phyloP scores from a whole-genome alignment of 2,113 vertebrate genomes.

The Mandrillus leucophaeus region DNA sequence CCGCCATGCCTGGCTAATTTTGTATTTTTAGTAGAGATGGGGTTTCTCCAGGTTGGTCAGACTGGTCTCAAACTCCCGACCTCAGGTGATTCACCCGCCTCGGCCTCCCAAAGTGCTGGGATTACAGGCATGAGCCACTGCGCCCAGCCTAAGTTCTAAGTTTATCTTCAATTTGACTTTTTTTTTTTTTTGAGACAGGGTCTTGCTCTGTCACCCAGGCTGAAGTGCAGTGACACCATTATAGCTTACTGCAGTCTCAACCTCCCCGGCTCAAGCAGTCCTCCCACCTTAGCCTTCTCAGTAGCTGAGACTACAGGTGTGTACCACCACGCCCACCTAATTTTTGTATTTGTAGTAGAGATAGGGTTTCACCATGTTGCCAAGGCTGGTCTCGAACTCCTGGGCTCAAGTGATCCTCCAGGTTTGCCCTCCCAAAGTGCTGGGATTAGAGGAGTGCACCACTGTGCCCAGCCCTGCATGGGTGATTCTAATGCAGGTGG shows the following conservation, averaged over 20 bases:
- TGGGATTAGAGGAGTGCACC: not conserved
- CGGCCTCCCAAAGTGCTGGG: not conserved
- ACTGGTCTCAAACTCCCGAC: not conserved
- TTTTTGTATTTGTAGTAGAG: not conserved
- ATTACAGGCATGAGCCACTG: not conserved
- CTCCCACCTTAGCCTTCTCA: not conserved
- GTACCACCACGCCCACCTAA: not conserved
- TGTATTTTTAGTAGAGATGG: not conserved
- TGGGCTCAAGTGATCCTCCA: too few species aligned
- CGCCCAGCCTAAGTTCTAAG: not conserved
- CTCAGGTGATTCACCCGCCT: too few species aligned
- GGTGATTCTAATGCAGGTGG: not conserved
- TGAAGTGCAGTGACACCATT: not conserved
- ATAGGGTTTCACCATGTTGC: too few species aligned
- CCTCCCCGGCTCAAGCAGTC: not conserved
- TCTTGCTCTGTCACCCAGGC: not conserved
- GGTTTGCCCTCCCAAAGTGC: not conserved
- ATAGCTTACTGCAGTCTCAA: not conserved
- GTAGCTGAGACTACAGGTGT: not conserved
- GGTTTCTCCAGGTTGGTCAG: not conserved
- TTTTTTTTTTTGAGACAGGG: not conserved
- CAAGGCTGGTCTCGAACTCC: not conserved
- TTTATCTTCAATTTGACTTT: conserved; percentile 13
- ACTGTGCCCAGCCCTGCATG: not conserved
- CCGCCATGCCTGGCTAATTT: not conserved